Base-by-base conservation (phyloP, 2,797 vertebrate genomes). In the Gymnodraco acuticeps region DNA sequence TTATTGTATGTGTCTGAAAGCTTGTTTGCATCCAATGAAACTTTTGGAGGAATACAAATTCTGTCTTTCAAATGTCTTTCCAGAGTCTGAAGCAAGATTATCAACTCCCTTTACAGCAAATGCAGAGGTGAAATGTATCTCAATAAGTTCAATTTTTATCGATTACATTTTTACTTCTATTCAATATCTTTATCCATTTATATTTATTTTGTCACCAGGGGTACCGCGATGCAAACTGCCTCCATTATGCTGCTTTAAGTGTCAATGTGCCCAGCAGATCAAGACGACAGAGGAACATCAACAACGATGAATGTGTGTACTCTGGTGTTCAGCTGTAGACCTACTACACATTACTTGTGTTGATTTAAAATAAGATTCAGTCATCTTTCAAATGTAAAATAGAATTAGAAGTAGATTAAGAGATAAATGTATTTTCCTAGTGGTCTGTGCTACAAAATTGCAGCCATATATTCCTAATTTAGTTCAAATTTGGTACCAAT, bases 181-280 rank as follows among this genome's bases (percentile, higher is more conserved):
- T 19, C 0, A 0, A 51, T 38, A 20, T 6, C 0, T 10, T 20
- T 10, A 51, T 51, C 4, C 5, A 51, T 0, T 7, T 60, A 20
- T 20, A 20, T 20, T 20, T 20, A 20, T 47, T 64, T 50, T 66
- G 11, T 48, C 16, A 20, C 17, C 45, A 78, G 75, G 17, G 3
- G 46, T n/a, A n/a, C 45, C 10, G 47, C 46, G n/a, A 71, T 1
- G 12, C 9, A 59, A 52, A 70, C n/a, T 42, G 38, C 47, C 20
- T 78, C 0, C 53, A 75, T 45, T 78, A 78, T 20, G 71, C 63
- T 42, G 71, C 75, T 48, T 17, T 75, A 19, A 78, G 53, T 15
- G 23, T 48, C 8, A 64, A 51, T 11, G 27, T 42, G 33, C 17
- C 23, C 3, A 62, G 10, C 14, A 66, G 17, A 53, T 23, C 51